A percentile compares a stretch with the other conserved stretches of the same genome.
Conservation (phyloP, 2,797 vertebrate genomes). For the Pangasius sanitwongsei region DNA sequence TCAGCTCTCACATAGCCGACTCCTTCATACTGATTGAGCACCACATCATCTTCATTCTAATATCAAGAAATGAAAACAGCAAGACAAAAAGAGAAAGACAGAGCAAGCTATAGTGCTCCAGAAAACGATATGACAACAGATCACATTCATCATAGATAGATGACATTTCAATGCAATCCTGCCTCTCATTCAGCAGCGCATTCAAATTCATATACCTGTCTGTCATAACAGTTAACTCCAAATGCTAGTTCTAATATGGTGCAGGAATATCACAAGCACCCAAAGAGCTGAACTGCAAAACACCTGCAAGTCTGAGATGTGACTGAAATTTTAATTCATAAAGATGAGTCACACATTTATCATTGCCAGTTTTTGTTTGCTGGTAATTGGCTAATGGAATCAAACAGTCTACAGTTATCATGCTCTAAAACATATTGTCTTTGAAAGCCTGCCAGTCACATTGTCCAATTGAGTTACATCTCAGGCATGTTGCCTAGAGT, state of each 20-base stretch:
- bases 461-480: constrained; percentile 36
- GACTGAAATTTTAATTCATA: constrained; percentile 55
- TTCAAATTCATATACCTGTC: neutral
- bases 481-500: constrained; percentile 23
- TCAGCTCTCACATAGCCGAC: constrained; percentile 24
- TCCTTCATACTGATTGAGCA: constrained; percentile 36
- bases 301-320: constrained; percentile 40
- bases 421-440: constrained; percentile 53
- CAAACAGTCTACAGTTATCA: constrained; percentile 62
- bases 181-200: neutral
- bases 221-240: neutral
- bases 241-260: neutral
- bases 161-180: neutral
- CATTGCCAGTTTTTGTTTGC: constrained; percentile 60
- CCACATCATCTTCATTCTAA: constrained; percentile 30
- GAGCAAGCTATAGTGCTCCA: neutral
- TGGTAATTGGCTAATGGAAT: constrained; percentile 64
- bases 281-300: constrained; percentile 1
- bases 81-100: neutral
- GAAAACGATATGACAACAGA: constrained; percentile 19
- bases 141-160: neutral
- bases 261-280: constrained; percentile 7
- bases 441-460: constrained; percentile 48
- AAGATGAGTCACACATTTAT: constrained; percentile 64
- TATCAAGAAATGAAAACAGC: constrained; percentile 27